Percentiles rank a stretch among this genome's conserved stretches.
Evolutionary conservation across 2,888 invertebrate species (phyloP).

Genomic region (Alentia gelatinosa): DNA sequence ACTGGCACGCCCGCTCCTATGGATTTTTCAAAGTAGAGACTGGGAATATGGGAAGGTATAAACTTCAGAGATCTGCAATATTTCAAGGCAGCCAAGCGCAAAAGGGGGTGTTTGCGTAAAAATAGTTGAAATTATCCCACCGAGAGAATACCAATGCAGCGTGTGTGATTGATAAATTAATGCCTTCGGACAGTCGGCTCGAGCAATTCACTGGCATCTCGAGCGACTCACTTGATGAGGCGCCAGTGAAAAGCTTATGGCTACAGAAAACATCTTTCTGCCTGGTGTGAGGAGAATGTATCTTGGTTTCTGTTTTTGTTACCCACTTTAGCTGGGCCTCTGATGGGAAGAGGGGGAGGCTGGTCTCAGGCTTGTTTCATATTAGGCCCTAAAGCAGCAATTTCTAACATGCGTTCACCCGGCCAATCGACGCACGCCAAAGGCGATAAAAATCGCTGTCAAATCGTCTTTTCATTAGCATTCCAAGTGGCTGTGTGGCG

Average conservation of each 20-base stretch:
- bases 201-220: constrained; percentile 10
- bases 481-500: constrained; percentile 43
- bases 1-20: background rate
- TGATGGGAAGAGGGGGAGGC: background rate
- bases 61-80: constrained; percentile 39
- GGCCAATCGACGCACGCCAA: constrained; percentile 37
- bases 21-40: constrained; percentile 4
- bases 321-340: background rate
- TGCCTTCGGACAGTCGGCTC: constrained; percentile 49
- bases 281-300: constrained; percentile 49
- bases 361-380: constrained; percentile 18
- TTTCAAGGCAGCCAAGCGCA: constrained; percentile 28
- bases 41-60: constrained; percentile 9
- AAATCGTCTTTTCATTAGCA: constrained; percentile 53
- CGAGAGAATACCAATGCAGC: constrained; percentile 50
- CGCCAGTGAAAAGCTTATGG: constrained; percentile 17
- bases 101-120: background rate
- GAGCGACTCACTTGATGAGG: background rate
- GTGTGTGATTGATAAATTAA: constrained; percentile 43
- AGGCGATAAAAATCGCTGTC: constrained; percentile 44
- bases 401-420: constrained; percentile 26
- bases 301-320: background rate
- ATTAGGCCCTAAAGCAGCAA: constrained; percentile 51
- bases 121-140: constrained; percentile 39
- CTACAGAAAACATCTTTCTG: background rate